Conservation (phyloP, 2,888 invertebrate genomes). For the Seira musarum region DNA sequence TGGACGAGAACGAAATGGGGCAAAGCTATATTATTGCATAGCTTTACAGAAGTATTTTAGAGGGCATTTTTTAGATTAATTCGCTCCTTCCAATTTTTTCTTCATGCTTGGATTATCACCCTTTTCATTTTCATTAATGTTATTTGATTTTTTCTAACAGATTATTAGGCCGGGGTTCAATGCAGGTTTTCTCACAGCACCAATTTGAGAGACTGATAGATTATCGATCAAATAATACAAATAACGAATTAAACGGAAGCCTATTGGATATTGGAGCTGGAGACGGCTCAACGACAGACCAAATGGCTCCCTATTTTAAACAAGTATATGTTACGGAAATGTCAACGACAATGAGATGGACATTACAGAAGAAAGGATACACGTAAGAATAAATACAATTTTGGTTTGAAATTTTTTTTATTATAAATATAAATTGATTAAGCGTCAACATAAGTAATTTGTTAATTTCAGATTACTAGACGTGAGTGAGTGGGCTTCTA, state of each 20-base stretch:
- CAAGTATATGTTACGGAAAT: conserved; percentile 92
- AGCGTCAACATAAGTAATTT: neutral
- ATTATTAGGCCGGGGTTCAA: conserved; percentile 91
- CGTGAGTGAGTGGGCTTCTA: conserved; percentile 62
- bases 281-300: conserved; percentile 92
- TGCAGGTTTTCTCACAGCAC: conserved; percentile 93
- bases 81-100: no score
- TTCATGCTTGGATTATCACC: conserved; percentile 71
- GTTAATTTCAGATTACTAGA: conserved; percentile 58
- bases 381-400: conserved; percentile 78
- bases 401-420: neutral
- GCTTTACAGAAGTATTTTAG: no score
- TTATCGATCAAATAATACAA: neutral
- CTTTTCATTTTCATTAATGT: conserved; percentile 70
- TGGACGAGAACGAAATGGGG: neutral
- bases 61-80: no score
- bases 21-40: no score
- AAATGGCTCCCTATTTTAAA: conserved; percentile 82
- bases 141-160: conserved; percentile 75
- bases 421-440: neutral
- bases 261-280: conserved; percentile 93
- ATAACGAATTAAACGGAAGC: conserved; percentile 71
- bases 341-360: conserved; percentile 88
- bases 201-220: conserved; percentile 83
- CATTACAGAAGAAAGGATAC: conserved; percentile 84